Conservation (phyloP, 2,888 invertebrate genomes). For the Morpho deidamia region DNA sequence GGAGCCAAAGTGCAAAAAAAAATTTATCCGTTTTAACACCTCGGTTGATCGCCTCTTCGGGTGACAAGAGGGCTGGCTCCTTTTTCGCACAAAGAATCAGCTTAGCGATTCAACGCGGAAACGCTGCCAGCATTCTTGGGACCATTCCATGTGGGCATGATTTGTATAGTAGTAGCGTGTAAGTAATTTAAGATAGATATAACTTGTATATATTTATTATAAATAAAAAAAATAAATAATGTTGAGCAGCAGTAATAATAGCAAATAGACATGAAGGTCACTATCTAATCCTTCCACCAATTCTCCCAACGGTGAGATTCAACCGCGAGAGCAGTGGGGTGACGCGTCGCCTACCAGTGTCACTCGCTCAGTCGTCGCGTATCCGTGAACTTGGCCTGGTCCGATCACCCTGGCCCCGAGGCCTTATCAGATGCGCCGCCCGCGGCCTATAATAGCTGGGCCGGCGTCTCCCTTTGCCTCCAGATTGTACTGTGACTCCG, state of each 20-base stretch:
- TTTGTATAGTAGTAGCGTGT: too few relatives aligned
- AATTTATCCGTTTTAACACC: too few relatives aligned
- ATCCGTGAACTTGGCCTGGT: conserved; percentile 74
- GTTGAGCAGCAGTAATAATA: conserved; percentile 13
- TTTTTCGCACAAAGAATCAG: too few relatives aligned
- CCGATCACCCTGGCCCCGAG: conserved; percentile 68
- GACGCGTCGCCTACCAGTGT: conserved; percentile 36
- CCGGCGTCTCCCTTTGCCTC: conserved; percentile 69
- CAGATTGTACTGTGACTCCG: conserved; percentile 63
- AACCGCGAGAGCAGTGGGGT: conserved; percentile 36
- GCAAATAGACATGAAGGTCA: conserved; percentile 48
- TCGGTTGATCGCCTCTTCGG: too few relatives aligned
- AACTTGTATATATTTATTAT: too few relatives aligned
- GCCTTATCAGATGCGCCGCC: conserved; percentile 71
- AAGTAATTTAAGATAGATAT: too few relatives aligned
- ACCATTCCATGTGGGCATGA: too few relatives aligned
- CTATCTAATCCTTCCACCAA: conserved; percentile 46
- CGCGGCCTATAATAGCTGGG: conserved; percentile 76
- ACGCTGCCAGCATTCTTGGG: too few relatives aligned
- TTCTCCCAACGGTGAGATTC: conserved; percentile 33
- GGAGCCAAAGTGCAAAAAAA: too few relatives aligned
- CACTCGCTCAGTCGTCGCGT: conserved; percentile 63
- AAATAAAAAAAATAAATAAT: too few relatives aligned
- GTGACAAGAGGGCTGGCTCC: too few relatives aligned
- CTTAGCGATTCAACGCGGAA: too few relatives aligned